Evolutionary conservation across 2,113 vertebrate genomes (phyloP).

Genomic region (Xenus cinereus): DNA sequence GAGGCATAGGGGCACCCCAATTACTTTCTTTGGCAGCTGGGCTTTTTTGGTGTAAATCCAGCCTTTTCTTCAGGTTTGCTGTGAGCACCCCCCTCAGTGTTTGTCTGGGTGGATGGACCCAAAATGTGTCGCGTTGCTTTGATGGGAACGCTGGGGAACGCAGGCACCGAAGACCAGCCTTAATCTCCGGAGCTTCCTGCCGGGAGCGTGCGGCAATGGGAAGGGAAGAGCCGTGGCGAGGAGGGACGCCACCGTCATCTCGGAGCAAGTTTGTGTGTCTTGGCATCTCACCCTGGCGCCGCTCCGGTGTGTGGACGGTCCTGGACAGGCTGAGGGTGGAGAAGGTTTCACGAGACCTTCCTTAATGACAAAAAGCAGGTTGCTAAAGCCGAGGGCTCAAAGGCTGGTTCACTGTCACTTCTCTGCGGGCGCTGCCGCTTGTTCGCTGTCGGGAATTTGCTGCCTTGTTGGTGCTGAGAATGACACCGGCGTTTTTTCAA

Average conservation of each 20-base stretch:
- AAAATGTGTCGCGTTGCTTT: rapidly evolving
- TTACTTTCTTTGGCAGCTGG: not conserved
- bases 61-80: not conserved
- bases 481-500: not conserved
- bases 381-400: rapidly evolving
- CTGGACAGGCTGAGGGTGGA: not conserved
- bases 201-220: rapidly evolving
- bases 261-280: rapidly evolving
- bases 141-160: not conserved
- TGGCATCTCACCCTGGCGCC: not conserved
- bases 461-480: not conserved
- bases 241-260: not conserved
- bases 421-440: rapidly evolving
- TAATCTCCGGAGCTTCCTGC: not conserved
- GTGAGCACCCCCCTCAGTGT: not conserved
- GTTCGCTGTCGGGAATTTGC: rapidly evolving
- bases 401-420: not conserved
- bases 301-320: not conserved
- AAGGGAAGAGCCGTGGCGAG: rapidly evolving
- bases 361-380: not conserved
- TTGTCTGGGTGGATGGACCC: rapidly evolving
- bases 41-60: not conserved
- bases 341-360: not conserved
- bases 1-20: not conserved
- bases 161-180: not conserved